phyloP scores from a whole-genome alignment of 2,888 invertebrate species.

The Drosophila longiperda region DNA sequence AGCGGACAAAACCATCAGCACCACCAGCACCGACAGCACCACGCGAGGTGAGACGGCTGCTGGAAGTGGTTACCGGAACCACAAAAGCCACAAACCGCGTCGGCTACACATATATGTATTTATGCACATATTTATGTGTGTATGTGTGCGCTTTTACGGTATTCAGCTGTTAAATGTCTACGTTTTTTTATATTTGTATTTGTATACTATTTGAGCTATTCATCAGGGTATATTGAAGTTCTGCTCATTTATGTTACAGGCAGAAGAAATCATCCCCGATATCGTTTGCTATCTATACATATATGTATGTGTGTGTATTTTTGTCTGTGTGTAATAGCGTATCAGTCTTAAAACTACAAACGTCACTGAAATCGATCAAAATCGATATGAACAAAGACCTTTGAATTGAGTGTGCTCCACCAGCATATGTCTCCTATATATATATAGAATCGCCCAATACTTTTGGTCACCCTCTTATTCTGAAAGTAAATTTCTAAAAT shows the following conservation, averaged over 20 bases:
- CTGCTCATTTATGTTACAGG: background rate
- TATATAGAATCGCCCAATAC: too few relatives aligned
- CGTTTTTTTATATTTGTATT: slow-evolving; percentile 22
- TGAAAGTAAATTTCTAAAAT: too few relatives aligned
- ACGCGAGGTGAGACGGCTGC: background rate
- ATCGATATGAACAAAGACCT: background rate
- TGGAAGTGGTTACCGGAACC: slow-evolving; percentile 33
- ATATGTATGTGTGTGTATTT: background rate
- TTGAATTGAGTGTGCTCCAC: background rate
- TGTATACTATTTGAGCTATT: background rate
- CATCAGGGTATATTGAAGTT: background rate
- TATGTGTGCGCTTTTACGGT: slow-evolving; percentile 34
- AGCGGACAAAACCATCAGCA: slow-evolving; percentile 1
- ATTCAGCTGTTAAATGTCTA: slow-evolving; percentile 41
- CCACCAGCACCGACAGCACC: background rate
- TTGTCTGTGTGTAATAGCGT: background rate
- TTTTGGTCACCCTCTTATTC: too few relatives aligned
- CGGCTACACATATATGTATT: slow-evolving; percentile 33
- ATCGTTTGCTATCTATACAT: background rate
- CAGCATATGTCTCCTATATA: background rate
- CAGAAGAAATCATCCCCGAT: background rate
- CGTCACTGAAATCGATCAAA: background rate
- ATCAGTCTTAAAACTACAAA: background rate
- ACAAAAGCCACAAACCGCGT: slow-evolving; percentile 65
- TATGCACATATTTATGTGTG: background rate